These are phyloP conservation scores for Cyprinodon variegatus DNA, from an alignment of 2,113 vertebrate species.

Conservation along the genomic window DNA sequence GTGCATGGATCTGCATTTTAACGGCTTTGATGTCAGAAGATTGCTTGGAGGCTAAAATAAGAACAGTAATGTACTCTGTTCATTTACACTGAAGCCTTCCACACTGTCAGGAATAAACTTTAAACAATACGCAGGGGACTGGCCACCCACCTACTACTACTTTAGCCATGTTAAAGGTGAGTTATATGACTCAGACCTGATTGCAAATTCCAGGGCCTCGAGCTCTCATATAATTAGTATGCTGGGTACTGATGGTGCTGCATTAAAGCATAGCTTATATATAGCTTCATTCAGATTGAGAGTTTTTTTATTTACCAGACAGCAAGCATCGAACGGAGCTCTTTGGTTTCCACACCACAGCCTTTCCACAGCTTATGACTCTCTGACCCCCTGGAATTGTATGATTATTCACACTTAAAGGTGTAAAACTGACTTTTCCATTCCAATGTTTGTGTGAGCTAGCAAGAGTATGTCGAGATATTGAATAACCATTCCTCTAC, in stretches of 20 bases:
- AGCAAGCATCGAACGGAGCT: constrained; percentile 49
- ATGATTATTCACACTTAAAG: constrained; percentile 22
- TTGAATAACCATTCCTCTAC: constrained; percentile 33
- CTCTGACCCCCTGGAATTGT: constrained; percentile 51
- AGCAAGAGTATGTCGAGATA: constrained; percentile 16
- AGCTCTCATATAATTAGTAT: not conserved
- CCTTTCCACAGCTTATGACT: constrained; percentile 29
- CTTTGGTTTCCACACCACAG: constrained; percentile 43
- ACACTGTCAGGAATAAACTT: constrained; percentile 15
- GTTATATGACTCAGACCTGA: constrained; percentile 15
- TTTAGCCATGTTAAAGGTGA: not conserved
- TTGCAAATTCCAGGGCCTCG: constrained; percentile 20
- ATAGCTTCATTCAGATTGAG: constrained; percentile 37
- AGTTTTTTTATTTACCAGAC: constrained; percentile 22
- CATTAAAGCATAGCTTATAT: not conserved
- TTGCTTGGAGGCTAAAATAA: constrained; percentile 47
- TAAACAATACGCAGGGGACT: constrained; percentile 36
- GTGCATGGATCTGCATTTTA: not conserved
- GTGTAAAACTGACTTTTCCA: constrained; percentile 54
- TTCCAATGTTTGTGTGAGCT: constrained; percentile 19
- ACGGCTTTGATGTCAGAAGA: constrained; percentile 44
- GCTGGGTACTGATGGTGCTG: not conserved
- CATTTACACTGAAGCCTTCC: constrained; percentile 34
- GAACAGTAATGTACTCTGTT: constrained; percentile 21
- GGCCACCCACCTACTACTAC: not conserved